These are phyloP conservation scores for Cherax destructor DNA, from an alignment of 1,140 invertebrate species.

Conservation along the genomic window DNA sequence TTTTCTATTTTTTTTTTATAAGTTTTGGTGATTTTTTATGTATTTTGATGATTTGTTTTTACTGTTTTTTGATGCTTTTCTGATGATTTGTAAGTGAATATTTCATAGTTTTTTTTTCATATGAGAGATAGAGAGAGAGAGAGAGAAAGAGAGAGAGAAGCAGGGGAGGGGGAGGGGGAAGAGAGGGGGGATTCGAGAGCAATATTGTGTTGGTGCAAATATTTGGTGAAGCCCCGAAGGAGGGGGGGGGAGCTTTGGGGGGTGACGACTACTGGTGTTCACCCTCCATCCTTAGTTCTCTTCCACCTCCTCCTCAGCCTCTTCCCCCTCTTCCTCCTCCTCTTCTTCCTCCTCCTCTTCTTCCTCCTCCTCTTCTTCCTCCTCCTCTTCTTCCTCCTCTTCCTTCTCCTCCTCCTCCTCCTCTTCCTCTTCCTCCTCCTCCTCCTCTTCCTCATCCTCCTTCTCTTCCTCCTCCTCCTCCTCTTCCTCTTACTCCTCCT, in stretches of 20 bases:
- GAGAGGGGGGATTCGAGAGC: neutral
- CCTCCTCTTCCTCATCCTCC: neutral
- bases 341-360: neutral
- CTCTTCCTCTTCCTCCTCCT: neutral
- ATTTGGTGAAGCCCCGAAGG: neutral
- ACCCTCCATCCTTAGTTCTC: no score
- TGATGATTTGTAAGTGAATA: no score
- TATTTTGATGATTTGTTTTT: no score
- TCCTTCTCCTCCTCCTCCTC: neutral
- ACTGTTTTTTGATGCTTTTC: no score
- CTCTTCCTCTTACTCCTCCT: neutral
- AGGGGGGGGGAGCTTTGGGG: neutral
- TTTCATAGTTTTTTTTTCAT: no score
- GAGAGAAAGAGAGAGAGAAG: neutral
- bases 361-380: neutral
- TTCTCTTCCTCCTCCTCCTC: neutral
- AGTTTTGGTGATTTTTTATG: no score
- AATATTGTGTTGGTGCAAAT: conserved; percentile 13
- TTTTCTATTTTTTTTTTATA: no score
- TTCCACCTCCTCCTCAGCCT: neutral
- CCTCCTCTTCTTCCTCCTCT: neutral
- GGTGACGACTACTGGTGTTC: neutral
- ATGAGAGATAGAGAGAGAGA: no score
- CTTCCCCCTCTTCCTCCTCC: neutral
- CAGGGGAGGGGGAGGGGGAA: neutral